Evolutionary conservation across 2,113 vertebrate species (phyloP).

Genomic region (Isurus oxyrinchus): DNA sequence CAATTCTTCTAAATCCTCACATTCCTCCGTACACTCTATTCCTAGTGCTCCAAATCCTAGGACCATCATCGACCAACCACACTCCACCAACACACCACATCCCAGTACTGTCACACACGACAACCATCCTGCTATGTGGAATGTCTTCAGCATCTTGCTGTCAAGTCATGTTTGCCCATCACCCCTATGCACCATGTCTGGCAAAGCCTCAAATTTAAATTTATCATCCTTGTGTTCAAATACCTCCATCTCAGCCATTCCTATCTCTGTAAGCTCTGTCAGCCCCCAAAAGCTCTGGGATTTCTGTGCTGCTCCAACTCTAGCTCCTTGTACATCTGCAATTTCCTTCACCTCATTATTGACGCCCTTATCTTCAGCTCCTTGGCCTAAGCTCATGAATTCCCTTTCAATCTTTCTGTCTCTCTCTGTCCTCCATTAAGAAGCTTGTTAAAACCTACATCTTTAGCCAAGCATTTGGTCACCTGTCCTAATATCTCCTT

Average conservation of each 20-base stretch:
- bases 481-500: neutral
- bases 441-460: neutral
- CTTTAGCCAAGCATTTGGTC: neutral
- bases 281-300: neutral
- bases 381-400: neutral
- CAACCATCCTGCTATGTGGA: neutral
- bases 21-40: neutral
- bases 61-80: neutral
- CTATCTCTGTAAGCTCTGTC: neutral
- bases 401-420: neutral
- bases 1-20: too few species aligned
- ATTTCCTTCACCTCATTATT: neutral
- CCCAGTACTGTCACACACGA: neutral
- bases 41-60: neutral
- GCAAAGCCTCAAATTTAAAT: neutral
- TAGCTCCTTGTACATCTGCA: neutral
- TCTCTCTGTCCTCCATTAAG: neutral
- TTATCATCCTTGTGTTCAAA: neutral
- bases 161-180: neutral
- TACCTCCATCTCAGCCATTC: neutral
- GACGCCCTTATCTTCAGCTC: neutral
- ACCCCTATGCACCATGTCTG: neutral
- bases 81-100: neutral
- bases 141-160: neutral
- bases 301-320: neutral